Conservation (phyloP, 2,113 vertebrate genomes). For the Oryzias celebensis region DNA sequence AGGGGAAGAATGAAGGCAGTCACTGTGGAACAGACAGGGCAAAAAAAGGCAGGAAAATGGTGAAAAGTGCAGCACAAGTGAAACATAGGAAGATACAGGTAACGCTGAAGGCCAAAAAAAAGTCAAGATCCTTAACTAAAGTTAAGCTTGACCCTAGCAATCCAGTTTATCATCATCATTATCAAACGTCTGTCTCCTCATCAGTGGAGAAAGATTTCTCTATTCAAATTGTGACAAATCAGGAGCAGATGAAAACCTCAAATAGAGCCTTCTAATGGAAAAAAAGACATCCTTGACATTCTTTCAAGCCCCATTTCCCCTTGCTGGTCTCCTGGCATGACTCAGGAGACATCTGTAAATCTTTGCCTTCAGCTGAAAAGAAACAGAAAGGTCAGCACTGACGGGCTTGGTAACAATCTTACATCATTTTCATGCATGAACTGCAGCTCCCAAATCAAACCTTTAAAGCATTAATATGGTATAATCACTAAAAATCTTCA, state of each 20-base stretch:
- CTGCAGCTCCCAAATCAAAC: no score
- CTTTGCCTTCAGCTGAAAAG: constrained; percentile 28
- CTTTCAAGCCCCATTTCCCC: constrained; percentile 21
- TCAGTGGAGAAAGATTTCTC: constrained; percentile 8
- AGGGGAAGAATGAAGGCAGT: no score
- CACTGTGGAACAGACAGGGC: no score
- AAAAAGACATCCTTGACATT: constrained; percentile 47
- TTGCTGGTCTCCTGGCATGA: constrained; percentile 30
- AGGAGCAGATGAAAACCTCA: background rate
- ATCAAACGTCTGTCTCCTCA: background rate
- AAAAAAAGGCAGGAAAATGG: no score
- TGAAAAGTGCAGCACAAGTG: no score
- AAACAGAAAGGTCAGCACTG: constrained; percentile 40
- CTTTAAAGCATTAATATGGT: no score
- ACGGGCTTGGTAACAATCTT: background rate
- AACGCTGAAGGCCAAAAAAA: no score
- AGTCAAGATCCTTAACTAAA: no score
- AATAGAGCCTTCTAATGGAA: constrained; percentile 15
- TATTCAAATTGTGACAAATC: no score
- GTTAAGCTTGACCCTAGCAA: background rate
- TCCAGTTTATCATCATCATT: constrained; percentile 12
- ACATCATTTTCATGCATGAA: no score
- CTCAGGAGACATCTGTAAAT: constrained; percentile 10
- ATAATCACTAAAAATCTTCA: no score
- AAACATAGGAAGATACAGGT: no score